Evolutionary conservation across 2,797 vertebrate genomes (phyloP).

Genomic region (Phrynocephalus forsythii): DNA sequence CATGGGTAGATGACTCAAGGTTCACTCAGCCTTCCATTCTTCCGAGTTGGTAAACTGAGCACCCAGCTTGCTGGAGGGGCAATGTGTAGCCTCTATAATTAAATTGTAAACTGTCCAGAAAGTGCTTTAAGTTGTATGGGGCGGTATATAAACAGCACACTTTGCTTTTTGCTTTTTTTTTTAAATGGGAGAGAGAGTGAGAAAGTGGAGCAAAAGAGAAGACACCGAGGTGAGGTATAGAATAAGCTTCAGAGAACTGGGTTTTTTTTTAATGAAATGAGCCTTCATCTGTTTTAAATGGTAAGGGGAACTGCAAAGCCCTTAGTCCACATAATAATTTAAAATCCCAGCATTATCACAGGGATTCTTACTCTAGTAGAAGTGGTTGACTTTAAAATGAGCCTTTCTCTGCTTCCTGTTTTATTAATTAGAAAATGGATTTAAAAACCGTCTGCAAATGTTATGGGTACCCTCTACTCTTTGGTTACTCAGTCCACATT

Average conservation of each 20-base stretch:
- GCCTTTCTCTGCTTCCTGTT: constrained; percentile 40
- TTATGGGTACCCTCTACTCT: constrained; percentile 28
- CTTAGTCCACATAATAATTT: constrained; percentile 50
- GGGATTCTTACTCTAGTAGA: constrained; percentile 19
- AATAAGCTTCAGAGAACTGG: neutral
- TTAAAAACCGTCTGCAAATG: constrained; percentile 45
- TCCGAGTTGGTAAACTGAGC: too few relatives aligned
- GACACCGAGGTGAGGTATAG: neutral
- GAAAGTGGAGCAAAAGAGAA: neutral
- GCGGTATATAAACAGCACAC: too few relatives aligned
- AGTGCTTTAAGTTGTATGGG: too few relatives aligned
- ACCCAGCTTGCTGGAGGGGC: too few relatives aligned
- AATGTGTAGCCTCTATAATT: too few relatives aligned
- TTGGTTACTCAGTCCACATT: neutral
- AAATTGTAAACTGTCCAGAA: too few relatives aligned
- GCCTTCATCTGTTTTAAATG: neutral
- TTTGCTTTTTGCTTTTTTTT: too few relatives aligned
- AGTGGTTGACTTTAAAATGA: constrained; percentile 58
- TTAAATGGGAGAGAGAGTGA: neutral
- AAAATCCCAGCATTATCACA: constrained; percentile 48
- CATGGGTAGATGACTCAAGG: too few relatives aligned
- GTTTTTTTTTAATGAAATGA: neutral
- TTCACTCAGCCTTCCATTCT: too few relatives aligned
- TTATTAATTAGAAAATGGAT: constrained; percentile 65
- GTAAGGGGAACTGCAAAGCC: neutral